Percentiles rank a stretch among this genome's conserved stretches.
Evolutionary conservation across 2,888 invertebrate genomes (phyloP).

Genomic region (Rhopalosiphum nymphaeae): DNA sequence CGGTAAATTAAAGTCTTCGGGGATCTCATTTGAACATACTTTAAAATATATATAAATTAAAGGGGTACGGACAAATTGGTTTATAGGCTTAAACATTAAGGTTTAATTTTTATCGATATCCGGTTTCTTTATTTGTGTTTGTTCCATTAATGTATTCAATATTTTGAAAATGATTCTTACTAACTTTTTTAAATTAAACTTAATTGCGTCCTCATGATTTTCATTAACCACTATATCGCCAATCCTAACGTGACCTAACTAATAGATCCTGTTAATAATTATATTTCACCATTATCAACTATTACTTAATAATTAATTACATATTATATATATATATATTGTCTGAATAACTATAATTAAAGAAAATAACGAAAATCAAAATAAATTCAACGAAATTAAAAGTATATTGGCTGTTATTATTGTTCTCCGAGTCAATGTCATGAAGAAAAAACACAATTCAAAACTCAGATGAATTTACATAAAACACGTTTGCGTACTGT

Average conservation of each 20-base stretch:
- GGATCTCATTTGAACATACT: neutral
- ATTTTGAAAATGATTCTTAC: neutral
- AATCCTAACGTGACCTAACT: neutral
- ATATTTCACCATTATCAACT: neutral
- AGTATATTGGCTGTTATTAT: neutral
- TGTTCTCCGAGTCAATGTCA: neutral
- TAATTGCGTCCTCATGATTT: neutral
- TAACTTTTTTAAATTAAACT: neutral
- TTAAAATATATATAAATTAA: conserved; percentile 24
- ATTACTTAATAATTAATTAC: neutral
- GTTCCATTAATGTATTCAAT: neutral
- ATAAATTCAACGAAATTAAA: neutral
- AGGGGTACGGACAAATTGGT: neutral
- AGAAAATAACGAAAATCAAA: neutral
- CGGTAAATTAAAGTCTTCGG: neutral
- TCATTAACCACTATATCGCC: neutral
- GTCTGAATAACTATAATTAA: neutral
- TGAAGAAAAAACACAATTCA: neutral
- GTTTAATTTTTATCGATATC: neutral
- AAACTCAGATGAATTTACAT: neutral
- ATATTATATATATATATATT: neutral
- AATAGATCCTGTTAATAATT: neutral
- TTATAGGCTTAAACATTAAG: neutral
- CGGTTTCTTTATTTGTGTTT: neutral
- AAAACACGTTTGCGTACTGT: neutral